These are phyloP conservation scores for Pristionchus arcanus DNA, from an alignment of 2,888 invertebrate genomes.

Conservation along the genomic window DNA sequence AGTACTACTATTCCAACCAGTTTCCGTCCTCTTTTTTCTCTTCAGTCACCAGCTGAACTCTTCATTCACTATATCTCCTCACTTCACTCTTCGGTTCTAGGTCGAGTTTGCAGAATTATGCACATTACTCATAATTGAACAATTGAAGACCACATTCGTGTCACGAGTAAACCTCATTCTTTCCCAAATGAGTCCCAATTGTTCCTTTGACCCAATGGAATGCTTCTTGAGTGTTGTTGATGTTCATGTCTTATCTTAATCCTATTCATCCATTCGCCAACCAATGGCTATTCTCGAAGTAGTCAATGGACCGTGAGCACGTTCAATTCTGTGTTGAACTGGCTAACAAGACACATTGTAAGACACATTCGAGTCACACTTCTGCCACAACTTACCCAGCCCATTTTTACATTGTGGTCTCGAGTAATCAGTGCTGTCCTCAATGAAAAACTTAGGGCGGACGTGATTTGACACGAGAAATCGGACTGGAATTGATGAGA, in stretches of 20 bases:
- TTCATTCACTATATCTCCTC: too few species aligned
- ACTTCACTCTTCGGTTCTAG: background rate
- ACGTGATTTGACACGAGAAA: background rate
- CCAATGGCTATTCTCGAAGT: background rate
- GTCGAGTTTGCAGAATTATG: background rate
- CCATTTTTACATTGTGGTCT: background rate
- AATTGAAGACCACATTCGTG: background rate
- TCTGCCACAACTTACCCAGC: background rate
- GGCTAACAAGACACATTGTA: too few species aligned
- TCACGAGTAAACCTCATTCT: background rate
- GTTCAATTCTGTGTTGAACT: constrained; percentile 1
- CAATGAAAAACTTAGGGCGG: background rate
- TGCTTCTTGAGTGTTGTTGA: background rate
- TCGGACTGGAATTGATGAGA: background rate
- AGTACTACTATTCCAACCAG: background rate
- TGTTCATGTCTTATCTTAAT: background rate
- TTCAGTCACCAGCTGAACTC: background rate
- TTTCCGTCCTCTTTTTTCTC: background rate
- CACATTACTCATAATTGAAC: background rate
- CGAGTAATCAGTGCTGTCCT: background rate
- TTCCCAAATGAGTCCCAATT: background rate
- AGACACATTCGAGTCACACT: background rate
- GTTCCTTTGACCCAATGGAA: background rate
- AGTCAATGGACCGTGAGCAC: background rate
- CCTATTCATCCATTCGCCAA: background rate